These are phyloP conservation scores for Venusia cambrica DNA, from an alignment of 2,888 invertebrate genomes.

Conservation along the genomic window DNA sequence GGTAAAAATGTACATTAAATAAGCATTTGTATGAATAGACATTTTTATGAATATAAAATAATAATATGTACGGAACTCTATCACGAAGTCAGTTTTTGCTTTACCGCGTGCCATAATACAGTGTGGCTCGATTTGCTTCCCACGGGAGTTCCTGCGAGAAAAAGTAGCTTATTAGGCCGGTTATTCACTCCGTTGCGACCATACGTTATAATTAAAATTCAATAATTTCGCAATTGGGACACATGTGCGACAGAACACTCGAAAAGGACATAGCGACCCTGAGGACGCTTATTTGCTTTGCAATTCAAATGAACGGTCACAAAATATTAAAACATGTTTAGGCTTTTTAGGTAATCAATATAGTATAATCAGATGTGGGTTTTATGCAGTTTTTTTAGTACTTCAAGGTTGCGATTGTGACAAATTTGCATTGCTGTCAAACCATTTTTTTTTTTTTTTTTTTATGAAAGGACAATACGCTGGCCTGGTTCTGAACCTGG, in stretches of 20 bases:
- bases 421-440: too few relatives aligned
- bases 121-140: constrained; percentile 12
- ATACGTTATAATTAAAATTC: constrained; percentile 22
- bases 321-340: constrained; percentile 10
- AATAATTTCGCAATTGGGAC: constrained; percentile 23
- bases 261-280: constrained; percentile 15
- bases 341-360: too few relatives aligned
- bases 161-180: constrained; percentile 14
- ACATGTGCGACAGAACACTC: too few relatives aligned
- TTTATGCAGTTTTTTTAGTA: too few relatives aligned
- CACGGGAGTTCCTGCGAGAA: constrained; percentile 16
- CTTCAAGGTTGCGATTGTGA: too few relatives aligned
- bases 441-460: too few relatives aligned
- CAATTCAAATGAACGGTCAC: constrained; percentile 11
- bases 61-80: constrained; percentile 17
- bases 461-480: too few relatives aligned
- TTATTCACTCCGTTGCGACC: constrained; percentile 7
- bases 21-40: too few relatives aligned
- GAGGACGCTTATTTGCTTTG: constrained; percentile 10
- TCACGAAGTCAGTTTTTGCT: constrained; percentile 11
- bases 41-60: too few relatives aligned
- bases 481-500: too few relatives aligned
- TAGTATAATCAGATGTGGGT: too few relatives aligned
- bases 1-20: too few relatives aligned
- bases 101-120: constrained; percentile 11